Evolutionary conservation across 2,888 invertebrate species (phyloP).

Genomic region (Coelopa pilipes): DNA sequence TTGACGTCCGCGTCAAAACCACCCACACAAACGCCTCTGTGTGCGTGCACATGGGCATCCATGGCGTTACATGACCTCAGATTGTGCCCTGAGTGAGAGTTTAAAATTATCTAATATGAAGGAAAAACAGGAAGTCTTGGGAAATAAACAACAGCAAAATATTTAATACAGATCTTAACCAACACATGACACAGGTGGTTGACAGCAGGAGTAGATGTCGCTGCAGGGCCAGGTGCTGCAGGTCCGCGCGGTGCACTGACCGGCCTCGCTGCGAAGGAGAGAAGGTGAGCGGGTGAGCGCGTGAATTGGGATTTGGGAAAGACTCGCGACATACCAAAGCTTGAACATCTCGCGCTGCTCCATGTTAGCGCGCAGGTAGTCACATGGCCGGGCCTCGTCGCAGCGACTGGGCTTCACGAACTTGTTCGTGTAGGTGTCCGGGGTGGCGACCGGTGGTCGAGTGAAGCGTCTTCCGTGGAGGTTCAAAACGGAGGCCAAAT

Average conservation of each 20-base stretch:
- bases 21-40: too few species aligned
- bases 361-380: constrained; percentile 54
- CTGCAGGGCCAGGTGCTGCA: not conserved
- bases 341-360: constrained; percentile 52
- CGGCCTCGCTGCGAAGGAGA: not conserved
- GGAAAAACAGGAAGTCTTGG: too few species aligned
- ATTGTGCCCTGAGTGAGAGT: too few species aligned
- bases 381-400: constrained; percentile 53
- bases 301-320: not conserved
- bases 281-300: not conserved
- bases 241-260: not conserved
- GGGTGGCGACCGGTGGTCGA: not conserved
- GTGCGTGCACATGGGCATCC: too few species aligned
- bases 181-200: not conserved
- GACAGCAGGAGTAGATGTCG: constrained; percentile 21
- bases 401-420: constrained; percentile 42
- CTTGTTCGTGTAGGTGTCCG: too few species aligned
- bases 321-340: constrained; percentile 46
- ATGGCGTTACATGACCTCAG: too few species aligned
- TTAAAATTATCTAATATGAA: too few species aligned
- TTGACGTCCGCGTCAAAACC: too few species aligned
- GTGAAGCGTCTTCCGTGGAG: not conserved
- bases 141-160: not conserved
- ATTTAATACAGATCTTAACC: constrained; percentile 3
- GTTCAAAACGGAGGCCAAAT: not conserved